Evolutionary conservation across 2,888 invertebrate genomes (phyloP), one percentile per base, ranked within the genome.

Genomic region (Phasia obesa): DNA sequence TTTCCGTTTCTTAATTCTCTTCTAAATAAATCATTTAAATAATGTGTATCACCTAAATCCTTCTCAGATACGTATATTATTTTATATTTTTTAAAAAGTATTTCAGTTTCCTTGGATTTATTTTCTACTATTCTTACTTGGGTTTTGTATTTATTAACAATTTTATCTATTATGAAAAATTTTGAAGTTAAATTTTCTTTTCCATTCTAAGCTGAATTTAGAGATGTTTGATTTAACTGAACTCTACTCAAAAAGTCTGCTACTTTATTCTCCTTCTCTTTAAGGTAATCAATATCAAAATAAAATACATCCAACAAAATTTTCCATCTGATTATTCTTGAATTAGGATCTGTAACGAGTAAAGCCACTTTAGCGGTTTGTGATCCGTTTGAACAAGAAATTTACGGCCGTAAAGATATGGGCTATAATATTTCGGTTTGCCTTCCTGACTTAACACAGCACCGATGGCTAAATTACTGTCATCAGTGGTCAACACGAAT

Each of bases 211-310:
- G n/a, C n/a, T n/a, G n/a, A n/a, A n/a, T n/a, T n/a, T n/a, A n/a
- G n/a, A 4, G 31, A 27, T 17, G 38, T 17, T 19, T 74, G 53
- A 55, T 49, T 47, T 38, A 42, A 31, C 23, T 73, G 49, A 6
- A 73, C 23, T 38, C 73, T 62, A 53, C 73, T 76, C 21, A 80
- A 51, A 74, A 74, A 67, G n/a, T 74, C 80, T 23, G 73, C 69
- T 5, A 74, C 67, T 13, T 55, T 60, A 38, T 80, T 80, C 3
- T 82, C 70, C 15, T 74, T 74, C 7, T 59, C 64, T 15, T 69
- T 74, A 13, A 78, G n/a, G 60, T 75, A 57, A 11, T 57, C 19
- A 11, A 35, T 57, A 35, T 35, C 57, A 35, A 35, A 57, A 35
- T 57, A 57, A 35, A 35, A 35, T 19, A 35, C 19, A 57, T 57